phyloP scores from a whole-genome alignment of 2,113 vertebrate genomes.

The Microcebus tavaratra region DNA sequence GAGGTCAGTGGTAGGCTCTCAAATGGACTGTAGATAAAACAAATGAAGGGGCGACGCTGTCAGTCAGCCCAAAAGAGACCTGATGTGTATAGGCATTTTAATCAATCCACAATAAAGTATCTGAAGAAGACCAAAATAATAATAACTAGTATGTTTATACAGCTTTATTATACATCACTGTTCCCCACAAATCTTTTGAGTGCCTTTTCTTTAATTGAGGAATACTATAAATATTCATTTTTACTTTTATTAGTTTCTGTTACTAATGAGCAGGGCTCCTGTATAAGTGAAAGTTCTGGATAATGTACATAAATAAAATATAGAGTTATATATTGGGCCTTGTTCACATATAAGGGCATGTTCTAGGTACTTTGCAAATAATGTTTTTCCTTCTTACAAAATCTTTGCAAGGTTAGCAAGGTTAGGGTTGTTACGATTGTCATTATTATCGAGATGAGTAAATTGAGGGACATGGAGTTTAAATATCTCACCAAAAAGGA shows the following conservation, averaged over 20 bases:
- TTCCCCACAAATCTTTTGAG: neutral
- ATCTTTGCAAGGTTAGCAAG: neutral
- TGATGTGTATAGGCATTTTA: neutral
- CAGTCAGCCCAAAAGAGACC: neutral
- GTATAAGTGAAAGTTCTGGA: neutral
- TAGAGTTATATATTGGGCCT: neutral
- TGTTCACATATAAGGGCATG: neutral
- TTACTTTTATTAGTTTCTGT: neutral
- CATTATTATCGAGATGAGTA: neutral
- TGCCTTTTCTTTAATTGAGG: neutral
- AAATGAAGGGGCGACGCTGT: rapidly evolving
- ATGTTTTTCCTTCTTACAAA: neutral
- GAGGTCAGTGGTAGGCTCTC: neutral
- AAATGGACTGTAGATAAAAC: neutral
- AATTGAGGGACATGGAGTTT: neutral
- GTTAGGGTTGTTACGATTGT: neutral
- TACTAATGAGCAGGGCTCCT: neutral
- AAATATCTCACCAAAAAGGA: neutral
- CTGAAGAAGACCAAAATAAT: neutral
- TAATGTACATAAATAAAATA: neutral
- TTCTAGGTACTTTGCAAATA: neutral
- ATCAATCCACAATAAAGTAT: neutral
- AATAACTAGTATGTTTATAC: neutral
- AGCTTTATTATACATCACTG: neutral
- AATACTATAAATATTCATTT: neutral